Evolutionary conservation across 2,888 invertebrate genomes (phyloP).

Genomic region (Arrhopalites spinosus): DNA sequence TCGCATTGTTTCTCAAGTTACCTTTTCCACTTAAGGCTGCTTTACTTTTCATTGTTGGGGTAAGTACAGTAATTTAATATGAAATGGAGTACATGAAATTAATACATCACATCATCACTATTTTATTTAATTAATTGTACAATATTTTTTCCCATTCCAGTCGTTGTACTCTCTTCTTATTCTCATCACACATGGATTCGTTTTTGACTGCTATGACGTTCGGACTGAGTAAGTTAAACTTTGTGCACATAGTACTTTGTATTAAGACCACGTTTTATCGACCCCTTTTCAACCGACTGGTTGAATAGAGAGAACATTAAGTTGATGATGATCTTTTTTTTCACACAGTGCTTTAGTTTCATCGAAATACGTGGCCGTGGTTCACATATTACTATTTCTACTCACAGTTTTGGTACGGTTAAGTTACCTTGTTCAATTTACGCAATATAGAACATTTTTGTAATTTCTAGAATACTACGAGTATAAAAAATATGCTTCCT

Average conservation of each 20-base stretch:
- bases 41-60: constrained; percentile 67
- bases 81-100: too few species aligned
- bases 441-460: too few species aligned
- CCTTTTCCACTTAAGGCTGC: constrained; percentile 82
- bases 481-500: too few species aligned
- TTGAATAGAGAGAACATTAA: constrained; percentile 5
- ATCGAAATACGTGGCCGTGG: constrained; percentile 76
- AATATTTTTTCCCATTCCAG: too few species aligned
- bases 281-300: too few species aligned
- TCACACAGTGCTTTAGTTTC: constrained; percentile 70
- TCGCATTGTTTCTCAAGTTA: constrained; percentile 81
- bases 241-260: constrained; percentile 36
- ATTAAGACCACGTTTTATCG: not conserved
- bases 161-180: constrained; percentile 55
- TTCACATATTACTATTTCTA: constrained; percentile 81
- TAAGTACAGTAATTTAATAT: too few species aligned
- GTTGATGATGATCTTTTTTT: constrained; percentile 22
- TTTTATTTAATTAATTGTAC: too few species aligned
- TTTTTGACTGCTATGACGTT: constrained; percentile 82
- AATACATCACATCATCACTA: too few species aligned
- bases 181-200: constrained; percentile 67
- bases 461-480: too few species aligned
- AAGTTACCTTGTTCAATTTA: too few species aligned
- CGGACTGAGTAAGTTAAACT: constrained; percentile 70
- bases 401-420: constrained; percentile 72